Conservation (phyloP, 2,888 invertebrate genomes). For the Candidula unifasciata region DNA sequence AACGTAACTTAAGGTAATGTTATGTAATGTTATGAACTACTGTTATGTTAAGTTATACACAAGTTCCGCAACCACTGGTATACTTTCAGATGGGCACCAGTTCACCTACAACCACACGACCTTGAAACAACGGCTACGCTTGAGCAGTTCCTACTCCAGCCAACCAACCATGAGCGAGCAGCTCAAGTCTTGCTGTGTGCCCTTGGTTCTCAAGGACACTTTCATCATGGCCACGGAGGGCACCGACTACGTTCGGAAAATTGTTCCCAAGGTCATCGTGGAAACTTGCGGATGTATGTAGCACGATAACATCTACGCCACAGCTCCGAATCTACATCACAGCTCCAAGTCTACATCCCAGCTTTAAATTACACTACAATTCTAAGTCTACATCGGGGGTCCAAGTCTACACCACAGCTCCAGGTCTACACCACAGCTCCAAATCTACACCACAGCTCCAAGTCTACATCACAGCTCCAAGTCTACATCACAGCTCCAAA, state of each 20-base stretch:
- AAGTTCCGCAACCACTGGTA: too few relatives aligned
- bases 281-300: slow-evolving; percentile 40
- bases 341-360: neutral
- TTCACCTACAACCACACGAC: slow-evolving; percentile 64
- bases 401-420: neutral
- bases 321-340: neutral
- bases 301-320: neutral
- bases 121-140: slow-evolving; percentile 59
- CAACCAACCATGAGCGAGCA: slow-evolving; percentile 26
- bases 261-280: slow-evolving; percentile 40
- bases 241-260: slow-evolving; percentile 5
- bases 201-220: slow-evolving; percentile 54
- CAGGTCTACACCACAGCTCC: neutral
- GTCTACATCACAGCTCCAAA: too few relatives aligned
- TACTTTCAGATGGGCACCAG: slow-evolving; percentile 57
- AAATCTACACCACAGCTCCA: too few relatives aligned
- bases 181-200: slow-evolving; percentile 60
- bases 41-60: too few relatives aligned
- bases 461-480: too few relatives aligned
- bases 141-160: slow-evolving; percentile 29
- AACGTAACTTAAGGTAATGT: too few relatives aligned
- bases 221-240: slow-evolving; percentile 39
- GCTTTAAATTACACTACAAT: neutral
- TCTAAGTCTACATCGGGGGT: neutral
- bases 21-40: too few relatives aligned